Evolutionary conservation across 2,797 vertebrate species (phyloP), one percentile per base, ranked within the genome.

Genomic region (Vespertilio murinus): DNA sequence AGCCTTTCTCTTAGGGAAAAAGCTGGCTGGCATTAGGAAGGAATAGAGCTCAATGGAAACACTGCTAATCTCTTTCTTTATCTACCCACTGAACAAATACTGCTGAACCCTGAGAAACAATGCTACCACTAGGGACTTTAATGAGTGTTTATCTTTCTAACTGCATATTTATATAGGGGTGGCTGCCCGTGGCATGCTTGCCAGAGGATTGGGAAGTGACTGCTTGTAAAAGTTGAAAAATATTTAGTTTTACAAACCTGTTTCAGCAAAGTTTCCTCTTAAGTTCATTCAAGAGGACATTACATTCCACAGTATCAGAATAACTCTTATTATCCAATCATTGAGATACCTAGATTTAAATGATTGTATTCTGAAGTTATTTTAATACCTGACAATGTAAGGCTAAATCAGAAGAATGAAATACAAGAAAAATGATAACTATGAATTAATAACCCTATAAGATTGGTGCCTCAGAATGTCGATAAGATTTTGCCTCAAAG

Each of bases 31-130:
- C 56, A 96, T 71, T 92, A 88, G 93, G 79, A 93, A 93, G 77
- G 47, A 94, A 52, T 65, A 84, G 67, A 93, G 84, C 94, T 45
- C 94, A 93, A 1, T 88, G 81, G 87, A 95, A 96, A 97, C 87
- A 94, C 47, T 93, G n/a, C 90, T 95, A 97, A 97, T 92, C 95
- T 96, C 95, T 92, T 91, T 96, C 94, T 97, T 97, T 95, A 96
- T 96, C 95, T 94, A 65, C 82, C 88, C 88, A 92, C 94, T 96
- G 88, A 95, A 90, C 95, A 96, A 97, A 96, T 95, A 96, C 40
- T 95, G 42, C 91, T 59, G 85, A 95, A 95, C 85, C 40, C 64
- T 95, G 92, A 95, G 96, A 95, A 97, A 96, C 94, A 95, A 87
- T 95, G 88, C 80, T 92, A 70, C 81, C 88, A 94, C 93, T 92